phyloP scores from a whole-genome alignment of 2,113 vertebrate genomes.

The Cathartes aura region DNA sequence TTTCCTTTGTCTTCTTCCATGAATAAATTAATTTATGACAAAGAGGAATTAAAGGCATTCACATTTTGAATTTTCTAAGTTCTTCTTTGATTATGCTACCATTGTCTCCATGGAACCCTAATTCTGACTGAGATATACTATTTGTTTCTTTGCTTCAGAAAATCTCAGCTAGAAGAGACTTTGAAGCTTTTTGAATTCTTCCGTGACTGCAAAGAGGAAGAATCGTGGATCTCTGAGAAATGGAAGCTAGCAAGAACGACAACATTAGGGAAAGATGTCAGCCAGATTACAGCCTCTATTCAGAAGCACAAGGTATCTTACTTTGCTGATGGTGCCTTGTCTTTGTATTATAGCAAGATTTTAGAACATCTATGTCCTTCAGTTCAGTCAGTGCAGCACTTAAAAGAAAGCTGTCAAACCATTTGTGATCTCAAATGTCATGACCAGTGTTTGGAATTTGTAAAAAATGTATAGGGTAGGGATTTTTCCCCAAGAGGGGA shows the following conservation, averaged over 20 bases:
- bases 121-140: not conserved
- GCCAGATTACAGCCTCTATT: constrained; percentile 78
- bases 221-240: constrained; percentile 83
- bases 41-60: not conserved
- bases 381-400: not conserved
- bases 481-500: not conserved
- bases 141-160: constrained; percentile 65
- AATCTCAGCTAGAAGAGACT: constrained; percentile 79
- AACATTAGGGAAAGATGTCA: constrained; percentile 78
- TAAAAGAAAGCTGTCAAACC: not conserved
- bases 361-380: not conserved
- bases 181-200: constrained; percentile 84
- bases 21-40: not conserved
- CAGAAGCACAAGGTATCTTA: constrained; percentile 86
- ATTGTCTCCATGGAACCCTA: not conserved
- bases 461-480: rapidly evolving
- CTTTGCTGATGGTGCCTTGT: not conserved
- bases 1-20: not conserved
- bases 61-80: not conserved
- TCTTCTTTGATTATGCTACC: not conserved
- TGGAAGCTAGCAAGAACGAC: constrained; percentile 72
- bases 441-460: not conserved
- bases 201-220: constrained; percentile 84
- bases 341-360: not conserved
- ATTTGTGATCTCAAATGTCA: not conserved